Conservation (phyloP, 2,113 vertebrate genomes). For the Brienomyrus longianalis region DNA sequence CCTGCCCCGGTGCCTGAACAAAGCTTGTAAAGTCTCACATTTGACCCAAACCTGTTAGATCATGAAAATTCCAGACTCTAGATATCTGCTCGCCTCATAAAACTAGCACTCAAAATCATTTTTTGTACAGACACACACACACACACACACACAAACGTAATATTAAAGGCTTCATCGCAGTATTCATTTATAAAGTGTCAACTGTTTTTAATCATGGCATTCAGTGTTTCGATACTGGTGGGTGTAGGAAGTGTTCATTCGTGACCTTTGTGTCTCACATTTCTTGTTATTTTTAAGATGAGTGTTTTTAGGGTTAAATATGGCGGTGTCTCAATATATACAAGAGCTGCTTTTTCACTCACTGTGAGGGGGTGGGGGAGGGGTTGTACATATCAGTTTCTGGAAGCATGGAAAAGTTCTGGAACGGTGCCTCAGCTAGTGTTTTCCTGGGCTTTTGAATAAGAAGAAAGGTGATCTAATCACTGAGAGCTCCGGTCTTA, state of each 20-base stretch:
- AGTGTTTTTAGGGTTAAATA: background rate
- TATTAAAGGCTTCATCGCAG: background rate
- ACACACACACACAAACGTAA: background rate
- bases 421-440: background rate
- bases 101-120: background rate
- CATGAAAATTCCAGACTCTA: background rate
- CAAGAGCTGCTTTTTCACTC: background rate
- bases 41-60: background rate
- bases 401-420: background rate
- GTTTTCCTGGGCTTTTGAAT: background rate
- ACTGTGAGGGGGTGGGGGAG: background rate
- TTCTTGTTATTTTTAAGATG: background rate
- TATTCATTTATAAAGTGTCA: background rate
- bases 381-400: background rate
- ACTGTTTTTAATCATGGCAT: background rate
- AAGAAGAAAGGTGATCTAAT: background rate
- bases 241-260: background rate
- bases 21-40: background rate
- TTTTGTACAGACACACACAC: background rate
- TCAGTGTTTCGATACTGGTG: background rate
- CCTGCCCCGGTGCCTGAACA: background rate
- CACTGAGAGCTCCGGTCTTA: background rate
- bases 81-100: background rate
- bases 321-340: background rate
- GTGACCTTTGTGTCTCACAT: background rate